phyloP scores from a whole-genome alignment of 2,888 invertebrate genomes.

The Drosophila prolongata region DNA sequence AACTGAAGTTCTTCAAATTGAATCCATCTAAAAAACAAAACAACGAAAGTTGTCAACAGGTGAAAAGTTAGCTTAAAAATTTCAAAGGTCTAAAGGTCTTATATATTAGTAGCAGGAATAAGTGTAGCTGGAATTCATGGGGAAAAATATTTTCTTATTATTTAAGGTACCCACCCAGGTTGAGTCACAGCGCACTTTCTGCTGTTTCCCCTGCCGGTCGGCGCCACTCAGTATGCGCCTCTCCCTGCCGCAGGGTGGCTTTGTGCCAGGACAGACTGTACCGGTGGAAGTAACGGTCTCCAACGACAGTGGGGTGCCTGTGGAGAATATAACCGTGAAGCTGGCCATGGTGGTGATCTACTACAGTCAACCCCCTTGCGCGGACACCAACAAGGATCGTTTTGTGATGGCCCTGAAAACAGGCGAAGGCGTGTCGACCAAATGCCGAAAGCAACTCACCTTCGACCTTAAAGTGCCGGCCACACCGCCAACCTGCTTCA shows the following conservation, averaged over 20 bases:
- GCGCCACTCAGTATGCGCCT: slow-evolving; percentile 72
- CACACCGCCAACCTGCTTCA: slow-evolving; percentile 81
- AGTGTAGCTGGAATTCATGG: too few relatives aligned
- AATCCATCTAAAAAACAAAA: too few relatives aligned
- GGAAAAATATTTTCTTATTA: background rate
- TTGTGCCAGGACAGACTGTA: slow-evolving; percentile 81
- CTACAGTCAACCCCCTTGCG: slow-evolving; percentile 60
- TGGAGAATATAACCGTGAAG: slow-evolving; percentile 78
- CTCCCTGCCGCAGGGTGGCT: slow-evolving; percentile 79
- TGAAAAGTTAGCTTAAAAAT: too few relatives aligned
- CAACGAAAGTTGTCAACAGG: too few relatives aligned
- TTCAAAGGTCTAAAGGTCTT: too few relatives aligned
- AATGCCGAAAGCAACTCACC: slow-evolving; percentile 68
- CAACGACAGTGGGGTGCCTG: slow-evolving; percentile 86
- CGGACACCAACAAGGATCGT: slow-evolving; percentile 60
- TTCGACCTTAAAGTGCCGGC: slow-evolving; percentile 77
- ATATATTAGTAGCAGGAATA: too few relatives aligned
- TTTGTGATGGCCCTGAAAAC: slow-evolving; percentile 67
- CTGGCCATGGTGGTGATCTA: slow-evolving; percentile 75
- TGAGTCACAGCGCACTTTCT: slow-evolving; percentile 69
- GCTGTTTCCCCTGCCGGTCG: slow-evolving; percentile 78
- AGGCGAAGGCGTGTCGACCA: slow-evolving; percentile 61
- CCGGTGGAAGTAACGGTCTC: slow-evolving; percentile 85
- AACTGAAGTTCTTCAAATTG: too few relatives aligned
- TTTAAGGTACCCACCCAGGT: slow-evolving; percentile 72